Conservation (phyloP, 2,797 vertebrate species). For the Sphaeramia orbicularis region DNA sequence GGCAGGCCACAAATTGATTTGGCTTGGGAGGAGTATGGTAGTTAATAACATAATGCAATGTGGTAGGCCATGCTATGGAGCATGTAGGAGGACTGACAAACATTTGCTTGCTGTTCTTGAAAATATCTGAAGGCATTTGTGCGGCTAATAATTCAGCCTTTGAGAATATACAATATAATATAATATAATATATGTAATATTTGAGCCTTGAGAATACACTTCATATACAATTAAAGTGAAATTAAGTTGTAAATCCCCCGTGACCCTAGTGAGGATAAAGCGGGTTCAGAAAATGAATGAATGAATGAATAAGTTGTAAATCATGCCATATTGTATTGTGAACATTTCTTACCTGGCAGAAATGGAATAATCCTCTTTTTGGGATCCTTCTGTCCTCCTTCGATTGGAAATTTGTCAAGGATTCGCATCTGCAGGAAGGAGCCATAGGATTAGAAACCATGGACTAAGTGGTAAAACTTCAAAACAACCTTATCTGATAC, state of each 20-base stretch:
- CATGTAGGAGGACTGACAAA: slow-evolving; percentile 43
- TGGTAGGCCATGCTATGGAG: slow-evolving; percentile 46
- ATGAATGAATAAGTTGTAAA: neutral
- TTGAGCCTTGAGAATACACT: too few relatives aligned
- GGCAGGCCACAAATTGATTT: slow-evolving; percentile 64
- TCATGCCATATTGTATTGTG: neutral
- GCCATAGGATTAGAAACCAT: neutral
- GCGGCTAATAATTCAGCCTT: neutral
- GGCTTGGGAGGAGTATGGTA: slow-evolving; percentile 43
- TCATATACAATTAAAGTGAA: slow-evolving; percentile 3
- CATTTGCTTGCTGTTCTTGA: slow-evolving; percentile 18
- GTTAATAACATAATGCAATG: slow-evolving; percentile 52
- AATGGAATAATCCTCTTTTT: slow-evolving; percentile 97
- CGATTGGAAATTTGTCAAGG: slow-evolving; percentile 96
- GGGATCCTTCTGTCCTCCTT: slow-evolving; percentile 96
- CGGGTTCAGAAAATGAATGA: too few relatives aligned
- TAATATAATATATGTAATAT: too few relatives aligned
- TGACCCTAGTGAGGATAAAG: too few relatives aligned
- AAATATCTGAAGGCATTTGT: slow-evolving; percentile 36
- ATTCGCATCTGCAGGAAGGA: slow-evolving; percentile 90
- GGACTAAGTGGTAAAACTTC: neutral
- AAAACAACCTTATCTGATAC: neutral
- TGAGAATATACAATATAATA: neutral
- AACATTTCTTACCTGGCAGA: slow-evolving; percentile 89
- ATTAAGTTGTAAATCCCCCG: neutral